Evolutionary conservation across 2,888 invertebrate genomes (phyloP).

Genomic region (Anoplius nigerrimus): DNA sequence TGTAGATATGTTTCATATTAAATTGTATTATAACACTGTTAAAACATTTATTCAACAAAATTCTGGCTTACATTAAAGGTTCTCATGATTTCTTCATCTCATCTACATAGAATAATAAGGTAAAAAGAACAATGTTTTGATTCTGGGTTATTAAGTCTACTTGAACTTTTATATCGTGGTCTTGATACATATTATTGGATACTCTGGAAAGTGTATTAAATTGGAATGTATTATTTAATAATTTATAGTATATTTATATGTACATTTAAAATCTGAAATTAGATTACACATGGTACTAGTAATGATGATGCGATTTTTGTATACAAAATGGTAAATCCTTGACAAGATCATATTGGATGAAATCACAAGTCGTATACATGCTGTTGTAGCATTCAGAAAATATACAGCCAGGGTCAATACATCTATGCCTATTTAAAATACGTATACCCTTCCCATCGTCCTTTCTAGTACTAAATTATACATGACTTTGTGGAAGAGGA

Average conservation of each 20-base stretch:
- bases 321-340: background rate
- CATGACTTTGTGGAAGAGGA: too few species aligned
- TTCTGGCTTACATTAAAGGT: background rate
- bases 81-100: background rate
- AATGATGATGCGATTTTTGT: background rate
- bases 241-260: constrained; percentile 1
- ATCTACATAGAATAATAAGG: background rate
- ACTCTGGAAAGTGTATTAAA: background rate
- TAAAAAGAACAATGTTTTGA: background rate
- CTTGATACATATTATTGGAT: too few species aligned
- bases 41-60: background rate
- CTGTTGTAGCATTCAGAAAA: too few species aligned
- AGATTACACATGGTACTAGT: background rate
- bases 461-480: too few species aligned
- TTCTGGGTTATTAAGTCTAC: background rate
- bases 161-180: background rate
- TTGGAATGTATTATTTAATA: background rate
- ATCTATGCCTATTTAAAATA: too few species aligned
- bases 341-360: too few species aligned
- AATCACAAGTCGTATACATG: too few species aligned
- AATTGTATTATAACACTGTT: background rate
- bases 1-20: background rate
- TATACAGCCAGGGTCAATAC: too few species aligned
- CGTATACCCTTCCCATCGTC: too few species aligned
- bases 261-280: background rate